Percentiles rank a stretch among this genome's conserved stretches.
phyloP scores from a whole-genome alignment of 2,113 vertebrate genomes.

The Sarotherodon lohbergeri region DNA sequence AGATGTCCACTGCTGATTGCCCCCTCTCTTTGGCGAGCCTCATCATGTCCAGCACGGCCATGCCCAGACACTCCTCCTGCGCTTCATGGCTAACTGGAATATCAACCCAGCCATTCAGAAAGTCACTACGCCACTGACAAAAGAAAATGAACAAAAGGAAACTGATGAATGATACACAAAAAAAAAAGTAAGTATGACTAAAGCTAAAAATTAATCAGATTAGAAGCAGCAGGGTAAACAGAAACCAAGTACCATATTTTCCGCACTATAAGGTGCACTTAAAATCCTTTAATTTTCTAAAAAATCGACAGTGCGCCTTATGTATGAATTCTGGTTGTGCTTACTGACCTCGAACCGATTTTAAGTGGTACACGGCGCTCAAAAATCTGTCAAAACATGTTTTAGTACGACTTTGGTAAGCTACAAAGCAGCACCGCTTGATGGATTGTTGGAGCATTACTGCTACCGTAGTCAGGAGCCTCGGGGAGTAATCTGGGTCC shows the following conservation, averaged over 20 bases:
- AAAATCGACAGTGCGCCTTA: not conserved
- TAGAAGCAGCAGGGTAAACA: not conserved
- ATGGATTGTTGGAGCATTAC: not conserved
- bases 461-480: not conserved
- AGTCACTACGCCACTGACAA: constrained; percentile 88
- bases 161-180: not conserved
- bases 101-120: constrained; percentile 80
- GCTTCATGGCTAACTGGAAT: constrained; percentile 86
- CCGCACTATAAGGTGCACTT: not conserved
- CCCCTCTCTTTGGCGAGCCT: constrained; percentile 88
- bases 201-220: not conserved
- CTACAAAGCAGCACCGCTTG: not conserved
- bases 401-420: not conserved
- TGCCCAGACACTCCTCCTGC: constrained; percentile 95
- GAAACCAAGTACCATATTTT: not conserved
- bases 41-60: constrained; percentile 98
- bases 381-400: not conserved
- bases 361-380: not conserved
- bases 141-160: not conserved
- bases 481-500: not conserved
- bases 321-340: not conserved
- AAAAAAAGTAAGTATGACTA: not conserved
- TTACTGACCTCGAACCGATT: not conserved
- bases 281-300: not conserved
- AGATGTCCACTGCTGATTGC: constrained; percentile 84